Evolutionary conservation across 2,797 vertebrate genomes (phyloP), one percentile per base, ranked within the genome.

Genomic region (Pseudochaenichthys georgianus): DNA sequence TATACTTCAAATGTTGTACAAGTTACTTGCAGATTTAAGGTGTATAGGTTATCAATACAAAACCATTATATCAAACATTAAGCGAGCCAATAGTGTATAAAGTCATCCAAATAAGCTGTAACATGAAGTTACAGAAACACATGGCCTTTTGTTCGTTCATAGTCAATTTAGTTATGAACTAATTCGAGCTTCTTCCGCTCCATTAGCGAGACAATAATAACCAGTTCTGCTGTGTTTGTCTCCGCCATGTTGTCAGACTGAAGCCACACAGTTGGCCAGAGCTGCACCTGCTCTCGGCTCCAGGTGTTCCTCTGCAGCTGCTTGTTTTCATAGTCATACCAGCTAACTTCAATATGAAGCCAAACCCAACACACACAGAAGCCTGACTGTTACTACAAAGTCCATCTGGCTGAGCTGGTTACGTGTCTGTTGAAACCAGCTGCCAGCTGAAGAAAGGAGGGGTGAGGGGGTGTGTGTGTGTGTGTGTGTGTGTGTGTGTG

Each of bases 401-500:
- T 89, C 89, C 86, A 88, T 90, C 88, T 91, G 91, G 88, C 86
- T 34, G 79, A 83, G 85, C 71, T 67, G 81, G 83, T 85, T 82
- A 54, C 8, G 53, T 43, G 87, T 87, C 85, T 88, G 90, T 87
- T 89, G 82, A 75, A 88, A 84, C 78, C 92, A 93, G 91, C 92
- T 93, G 92, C 89, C 87, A 84, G 82, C 87, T 84, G 80, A 71
- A 87, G 70, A 80, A 72, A 83, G 78, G 81, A 81, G 80, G 80
- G 76, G 77, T 0, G 8, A 38, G 16, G 1, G 46, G 23, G 23
- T 23, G 23, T 3, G 23, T 28, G 23, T 28, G 23, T 28, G 23
- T 28, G 23, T 28, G 23, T 63, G 47, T 34, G 28, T 61, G 70
- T 60, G 53, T 78, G 42, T 48, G 42, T 48, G 66, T 58, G 48